Evolutionary conservation across 2,797 vertebrate species (phyloP).

Genomic region (Microctenopoma stevenorrisi): DNA sequence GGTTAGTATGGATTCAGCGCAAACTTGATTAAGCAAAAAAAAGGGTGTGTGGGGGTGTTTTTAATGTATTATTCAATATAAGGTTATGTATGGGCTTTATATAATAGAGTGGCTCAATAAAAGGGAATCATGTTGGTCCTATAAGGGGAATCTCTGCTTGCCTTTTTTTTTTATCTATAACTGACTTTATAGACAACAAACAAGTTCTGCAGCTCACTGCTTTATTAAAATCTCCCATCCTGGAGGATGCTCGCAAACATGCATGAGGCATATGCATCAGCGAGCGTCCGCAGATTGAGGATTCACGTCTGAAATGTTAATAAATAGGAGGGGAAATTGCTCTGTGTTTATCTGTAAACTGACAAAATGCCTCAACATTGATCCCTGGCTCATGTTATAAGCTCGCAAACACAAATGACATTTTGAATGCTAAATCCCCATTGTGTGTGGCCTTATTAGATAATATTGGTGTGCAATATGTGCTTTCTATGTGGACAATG

Average conservation of each 20-base stretch:
- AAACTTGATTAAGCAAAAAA: slow-evolving; percentile 50
- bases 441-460: slow-evolving; percentile 69
- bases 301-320: slow-evolving; percentile 72
- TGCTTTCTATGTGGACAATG: slow-evolving; percentile 55
- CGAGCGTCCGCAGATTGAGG: slow-evolving; percentile 25
- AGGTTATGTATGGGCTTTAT: slow-evolving; percentile 57
- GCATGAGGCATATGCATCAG: neutral
- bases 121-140: slow-evolving; percentile 60
- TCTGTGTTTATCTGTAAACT: slow-evolving; percentile 76
- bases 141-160: slow-evolving; percentile 22
- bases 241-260: slow-evolving; percentile 36
- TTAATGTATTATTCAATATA: slow-evolving; percentile 67
- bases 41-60: neutral
- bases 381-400: slow-evolving; percentile 61
- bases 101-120: slow-evolving; percentile 54
- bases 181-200: slow-evolving; percentile 63
- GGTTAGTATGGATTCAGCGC: slow-evolving; percentile 51
- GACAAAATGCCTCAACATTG: slow-evolving; percentile 71
- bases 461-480: slow-evolving; percentile 59
- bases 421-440: slow-evolving; percentile 76
- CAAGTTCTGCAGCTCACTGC: slow-evolving; percentile 56
- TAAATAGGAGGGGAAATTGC: slow-evolving; percentile 76
- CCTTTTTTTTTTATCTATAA: slow-evolving; percentile 52
- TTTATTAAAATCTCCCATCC: slow-evolving; percentile 62
- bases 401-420: slow-evolving; percentile 68